Percentiles rank a stretch among this genome's conserved stretches.
These are phyloP conservation scores for Andrena camellia DNA, from an alignment of 2,888 invertebrate genomes.

Conservation along the genomic window DNA sequence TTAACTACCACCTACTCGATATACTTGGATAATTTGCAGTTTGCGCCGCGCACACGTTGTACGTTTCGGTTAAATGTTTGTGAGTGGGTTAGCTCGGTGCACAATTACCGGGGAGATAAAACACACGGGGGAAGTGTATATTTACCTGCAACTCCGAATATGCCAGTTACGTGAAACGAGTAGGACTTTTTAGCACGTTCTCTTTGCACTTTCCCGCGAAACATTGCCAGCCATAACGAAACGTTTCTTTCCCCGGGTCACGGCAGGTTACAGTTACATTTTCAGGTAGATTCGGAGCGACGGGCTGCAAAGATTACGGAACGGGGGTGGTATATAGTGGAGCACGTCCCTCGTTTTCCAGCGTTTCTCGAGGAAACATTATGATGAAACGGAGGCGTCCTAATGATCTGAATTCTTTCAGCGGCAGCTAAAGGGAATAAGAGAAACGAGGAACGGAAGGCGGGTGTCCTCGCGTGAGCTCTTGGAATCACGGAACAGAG, in stretches of 20 bases:
- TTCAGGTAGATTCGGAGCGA: neutral
- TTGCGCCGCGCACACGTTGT: conserved; percentile 38
- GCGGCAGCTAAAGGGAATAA: neutral
- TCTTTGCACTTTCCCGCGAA: neutral
- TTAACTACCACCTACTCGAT: conserved; percentile 65
- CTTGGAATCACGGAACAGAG: conserved; percentile 7
- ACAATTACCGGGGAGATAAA: conserved; percentile 35
- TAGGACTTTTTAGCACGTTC: neutral
- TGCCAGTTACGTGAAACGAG: conserved; percentile 16
- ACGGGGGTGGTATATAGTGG: too few relatives aligned
- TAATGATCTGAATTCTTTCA: neutral
- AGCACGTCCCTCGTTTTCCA: too few relatives aligned
- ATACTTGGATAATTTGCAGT: conserved; percentile 53
- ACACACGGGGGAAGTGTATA: conserved; percentile 31
- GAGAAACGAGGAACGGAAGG: too few relatives aligned
- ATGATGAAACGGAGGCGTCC: neutral
- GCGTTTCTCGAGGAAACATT: neutral
- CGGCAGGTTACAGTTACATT: neutral
- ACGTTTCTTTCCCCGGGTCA: neutral
- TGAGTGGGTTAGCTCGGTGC: conserved; percentile 36
- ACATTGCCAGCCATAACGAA: neutral
- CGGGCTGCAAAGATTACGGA: too few relatives aligned
- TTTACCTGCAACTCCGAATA: conserved; percentile 15
- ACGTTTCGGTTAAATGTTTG: conserved; percentile 48
- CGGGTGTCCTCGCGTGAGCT: conserved; percentile 11